Base-by-base conservation (phyloP, 1,140 invertebrate species). In the Euwallacea similis region DNA sequence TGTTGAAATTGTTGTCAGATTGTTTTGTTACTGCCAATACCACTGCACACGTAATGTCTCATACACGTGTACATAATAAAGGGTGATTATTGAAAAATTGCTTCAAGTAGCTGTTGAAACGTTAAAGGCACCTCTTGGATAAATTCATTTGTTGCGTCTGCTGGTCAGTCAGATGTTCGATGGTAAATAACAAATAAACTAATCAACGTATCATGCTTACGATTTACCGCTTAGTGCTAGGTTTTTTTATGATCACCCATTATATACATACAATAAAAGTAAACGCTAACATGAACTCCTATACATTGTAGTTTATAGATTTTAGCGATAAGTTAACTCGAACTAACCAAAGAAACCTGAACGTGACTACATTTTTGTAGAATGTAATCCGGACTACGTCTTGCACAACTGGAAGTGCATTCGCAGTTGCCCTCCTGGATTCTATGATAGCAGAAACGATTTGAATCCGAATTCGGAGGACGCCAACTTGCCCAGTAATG, bases 351-450 rank as follows among this genome's bases (percentile, higher is more conserved):
- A 33, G 21, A 33, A 33, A 33, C 21, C 21, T 33, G 21, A 2
- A 33, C 21, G 21, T 33, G 21, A 33, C 21, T 4, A 21, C 13
- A 47, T 43, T 50, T 65, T 83, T 83, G 65, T 79, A 86, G 85
- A 82, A 73, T 87, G 86, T 75, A 44, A 70, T n/a, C 33, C 58
- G 13, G 79, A 79, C 46, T 75, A 79, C 10, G 75, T 80, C 21
- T 73, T 82, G 16, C 77, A 80, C 67, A 76, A 83, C 63, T 82
- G 81, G 8, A 70, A 71, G 16, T 87, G 86, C 75, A 71, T 83
- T 7, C 58, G 67, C 1, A 65, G 69, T n/a, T 87, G 86, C 76
- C 85, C 85, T 10, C 76, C 80, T 43, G 73, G 74, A 42, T 79
- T 73, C 67, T 81, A 78, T 67, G 68, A 74, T 58, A 75, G 58